phyloP scores from a whole-genome alignment of 1,140 invertebrate genomes.

The Hylyphantes graminicola region DNA sequence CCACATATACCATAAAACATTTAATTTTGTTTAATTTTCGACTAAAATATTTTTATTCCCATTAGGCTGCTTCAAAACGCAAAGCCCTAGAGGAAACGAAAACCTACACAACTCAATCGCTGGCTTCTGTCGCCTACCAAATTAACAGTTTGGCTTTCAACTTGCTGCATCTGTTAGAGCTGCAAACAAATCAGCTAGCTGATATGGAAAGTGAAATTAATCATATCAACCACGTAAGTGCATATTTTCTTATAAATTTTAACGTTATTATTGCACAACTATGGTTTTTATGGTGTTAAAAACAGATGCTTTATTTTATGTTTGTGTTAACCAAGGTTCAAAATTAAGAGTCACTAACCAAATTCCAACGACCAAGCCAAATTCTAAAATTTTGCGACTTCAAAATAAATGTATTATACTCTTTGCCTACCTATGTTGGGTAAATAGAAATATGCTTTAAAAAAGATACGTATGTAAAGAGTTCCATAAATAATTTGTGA shows the following conservation, averaged over 20 bases:
- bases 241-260: neutral
- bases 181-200: conserved; percentile 90
- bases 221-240: conserved; percentile 82
- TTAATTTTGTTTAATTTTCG: neutral
- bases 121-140: conserved; percentile 98
- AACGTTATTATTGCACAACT: too few relatives aligned
- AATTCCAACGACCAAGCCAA: too few relatives aligned
- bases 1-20: neutral
- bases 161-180: conserved; percentile 92
- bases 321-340: too few relatives aligned
- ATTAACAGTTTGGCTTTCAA: conserved; percentile 98
- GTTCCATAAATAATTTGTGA: too few relatives aligned
- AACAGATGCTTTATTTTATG: too few relatives aligned
- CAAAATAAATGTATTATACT: too few relatives aligned
- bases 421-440: too few relatives aligned
- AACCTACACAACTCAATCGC: conserved; percentile 96
- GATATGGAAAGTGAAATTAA: conserved; percentile 98
- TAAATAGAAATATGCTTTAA: too few relatives aligned
- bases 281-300: too few relatives aligned
- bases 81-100: conserved; percentile 97
- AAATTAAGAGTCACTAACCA: too few relatives aligned
- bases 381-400: too few relatives aligned
- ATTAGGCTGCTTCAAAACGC: conserved; percentile 83
- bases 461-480: too few relatives aligned
- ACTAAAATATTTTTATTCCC: neutral